Evolutionary conservation across 2,888 invertebrate genomes (phyloP), one percentile per base, ranked within the genome.

Genomic region (Synanthedon formicaeformis): DNA sequence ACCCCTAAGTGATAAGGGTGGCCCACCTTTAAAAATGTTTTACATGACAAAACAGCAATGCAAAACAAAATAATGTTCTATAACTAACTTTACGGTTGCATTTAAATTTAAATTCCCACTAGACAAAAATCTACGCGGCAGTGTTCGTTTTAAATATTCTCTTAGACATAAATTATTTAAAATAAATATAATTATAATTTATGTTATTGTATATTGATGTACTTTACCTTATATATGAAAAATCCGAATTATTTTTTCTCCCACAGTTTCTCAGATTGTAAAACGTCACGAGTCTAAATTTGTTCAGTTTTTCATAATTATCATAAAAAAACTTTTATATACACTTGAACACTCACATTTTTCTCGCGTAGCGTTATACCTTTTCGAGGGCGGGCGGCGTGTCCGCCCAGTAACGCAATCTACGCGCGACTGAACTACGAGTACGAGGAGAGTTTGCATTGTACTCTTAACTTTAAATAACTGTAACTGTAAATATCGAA

Each of bases 381-480:
- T 50, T n/a, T 53, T 54, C 51, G 51, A 55, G 69, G 75, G 78
- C 78, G 80, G 76, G 76, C 79, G 78, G 74, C 55, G 64, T 79
- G 67, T 63, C 75, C 75, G 67, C 73, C 73, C 65, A 57, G 57
- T 51, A 53, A 54, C 58, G 56, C 58, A 49, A 60, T 57, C 66
- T 55, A 60, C 60, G 60, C 58, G 60, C 67, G 63, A 78, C 79
- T 74, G 71, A 56, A 51, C 55, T 41, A 45, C 14, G 4, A 23
- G 23, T 40, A 48, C 23, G 11, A 45, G 11, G 40, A 34, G 2
- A 34, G 8, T 34, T 18, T 27, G 27, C 27, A 27, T 27, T 27
- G 18, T 23, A 23, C 16, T 1, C 18, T 41, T 50, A 45, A 48
- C 50, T 53, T 55, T 55, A 53, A 50, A 61, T 50, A 52, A 50